phyloP scores from a whole-genome alignment of 2,888 invertebrate genomes.

The Tupiocoris notatus region DNA sequence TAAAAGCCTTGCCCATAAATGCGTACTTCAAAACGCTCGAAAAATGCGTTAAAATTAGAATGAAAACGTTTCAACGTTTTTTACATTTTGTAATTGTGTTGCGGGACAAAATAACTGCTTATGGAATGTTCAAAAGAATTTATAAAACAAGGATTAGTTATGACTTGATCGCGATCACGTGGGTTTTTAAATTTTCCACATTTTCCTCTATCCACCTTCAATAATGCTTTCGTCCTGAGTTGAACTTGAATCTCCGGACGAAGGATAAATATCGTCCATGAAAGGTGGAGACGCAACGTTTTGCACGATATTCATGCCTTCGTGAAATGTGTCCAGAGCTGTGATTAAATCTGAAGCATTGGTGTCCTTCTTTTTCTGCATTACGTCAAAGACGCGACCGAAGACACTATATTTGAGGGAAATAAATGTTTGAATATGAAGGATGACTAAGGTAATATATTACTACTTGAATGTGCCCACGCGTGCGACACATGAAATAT shows the following conservation, averaged over 20 bases:
- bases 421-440: neutral
- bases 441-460: neutral
- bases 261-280: neutral
- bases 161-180: no score
- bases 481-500: no score
- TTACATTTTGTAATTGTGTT: no score
- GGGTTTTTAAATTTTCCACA: no score
- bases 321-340: neutral
- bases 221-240: neutral
- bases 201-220: neutral
- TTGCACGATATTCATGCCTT: neutral
- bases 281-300: neutral
- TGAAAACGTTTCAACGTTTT: no score
- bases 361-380: neutral
- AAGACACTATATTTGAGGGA: neutral
- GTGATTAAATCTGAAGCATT: neutral
- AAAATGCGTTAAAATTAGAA: no score
- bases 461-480: no score
- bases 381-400: neutral
- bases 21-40: no score
- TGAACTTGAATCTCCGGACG: neutral
- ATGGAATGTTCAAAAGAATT: no score
- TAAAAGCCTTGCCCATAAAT: no score
- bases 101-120: no score
- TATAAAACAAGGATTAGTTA: no score